Evolutionary conservation across 1,140 invertebrate species (phyloP).

Genomic region (Phocides pigmalion): DNA sequence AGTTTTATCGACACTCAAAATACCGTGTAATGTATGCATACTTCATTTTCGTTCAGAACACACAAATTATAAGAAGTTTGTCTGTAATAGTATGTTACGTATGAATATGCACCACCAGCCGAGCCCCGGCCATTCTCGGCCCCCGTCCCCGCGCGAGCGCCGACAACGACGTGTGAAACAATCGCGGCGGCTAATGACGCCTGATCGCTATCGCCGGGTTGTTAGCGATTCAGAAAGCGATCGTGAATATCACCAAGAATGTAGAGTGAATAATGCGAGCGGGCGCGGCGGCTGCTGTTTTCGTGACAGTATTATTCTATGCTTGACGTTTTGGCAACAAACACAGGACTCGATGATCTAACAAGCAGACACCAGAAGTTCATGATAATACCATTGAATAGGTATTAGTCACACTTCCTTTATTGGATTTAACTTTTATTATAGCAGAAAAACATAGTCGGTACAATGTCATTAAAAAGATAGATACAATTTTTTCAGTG

Average conservation of each 20-base stretch:
- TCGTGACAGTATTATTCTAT: not conserved
- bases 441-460: no score
- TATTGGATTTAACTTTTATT: no score
- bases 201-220: slow-evolving; percentile 21
- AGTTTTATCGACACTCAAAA: no score
- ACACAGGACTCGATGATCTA: not conserved
- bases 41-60: not conserved
- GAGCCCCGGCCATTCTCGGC: not conserved
- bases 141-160: not conserved
- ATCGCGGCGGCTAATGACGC: slow-evolving; percentile 46
- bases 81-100: not conserved
- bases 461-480: no score
- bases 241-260: slow-evolving; percentile 5
- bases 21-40: not conserved
- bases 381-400: no score
- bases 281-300: not conserved
- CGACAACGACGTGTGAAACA: not conserved
- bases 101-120: not conserved
- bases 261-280: not conserved
- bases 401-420: no score
- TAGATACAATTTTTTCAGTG: no score
- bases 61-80: not conserved
- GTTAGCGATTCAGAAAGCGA: slow-evolving; percentile 13
- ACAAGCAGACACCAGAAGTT: no score
- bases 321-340: not conserved